These are phyloP conservation scores for Catamblyrhynchus diadema DNA, from an alignment of 2,797 vertebrate species.

Conservation along the genomic window DNA sequence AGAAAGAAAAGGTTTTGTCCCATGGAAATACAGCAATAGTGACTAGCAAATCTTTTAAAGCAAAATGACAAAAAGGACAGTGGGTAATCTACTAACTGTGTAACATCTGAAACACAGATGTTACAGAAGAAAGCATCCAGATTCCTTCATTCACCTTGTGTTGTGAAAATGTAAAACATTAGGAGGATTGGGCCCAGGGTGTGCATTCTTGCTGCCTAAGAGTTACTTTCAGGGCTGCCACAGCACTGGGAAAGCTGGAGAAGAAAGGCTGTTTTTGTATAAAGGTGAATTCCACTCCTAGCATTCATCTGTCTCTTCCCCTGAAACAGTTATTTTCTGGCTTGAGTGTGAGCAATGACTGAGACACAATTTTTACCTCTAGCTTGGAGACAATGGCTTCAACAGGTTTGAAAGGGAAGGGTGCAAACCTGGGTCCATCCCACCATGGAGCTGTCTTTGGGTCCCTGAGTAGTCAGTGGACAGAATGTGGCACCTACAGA, in stretches of 20 bases:
- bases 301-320: not conserved
- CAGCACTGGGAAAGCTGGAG: not conserved
- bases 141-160: not conserved
- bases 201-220: not conserved
- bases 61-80: not conserved
- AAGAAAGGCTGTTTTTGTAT: not conserved
- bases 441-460: not conserved
- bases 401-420: not conserved
- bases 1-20: not conserved
- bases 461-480: not conserved
- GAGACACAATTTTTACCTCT: not conserved
- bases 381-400: not conserved
- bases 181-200: not conserved
- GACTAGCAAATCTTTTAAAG: not conserved
- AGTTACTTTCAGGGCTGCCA: not conserved
- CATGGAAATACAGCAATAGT: not conserved
- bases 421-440: not conserved
- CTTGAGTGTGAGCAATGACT: not conserved
- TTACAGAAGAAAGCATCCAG: not conserved
- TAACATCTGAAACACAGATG: not conserved
- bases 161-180: not conserved
- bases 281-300: not conserved
- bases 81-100: not conserved
- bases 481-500: not conserved
- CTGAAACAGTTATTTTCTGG: not conserved